Evolutionary conservation across 1,140 invertebrate species (phyloP).

Genomic region (Drosophila insularis): DNA sequence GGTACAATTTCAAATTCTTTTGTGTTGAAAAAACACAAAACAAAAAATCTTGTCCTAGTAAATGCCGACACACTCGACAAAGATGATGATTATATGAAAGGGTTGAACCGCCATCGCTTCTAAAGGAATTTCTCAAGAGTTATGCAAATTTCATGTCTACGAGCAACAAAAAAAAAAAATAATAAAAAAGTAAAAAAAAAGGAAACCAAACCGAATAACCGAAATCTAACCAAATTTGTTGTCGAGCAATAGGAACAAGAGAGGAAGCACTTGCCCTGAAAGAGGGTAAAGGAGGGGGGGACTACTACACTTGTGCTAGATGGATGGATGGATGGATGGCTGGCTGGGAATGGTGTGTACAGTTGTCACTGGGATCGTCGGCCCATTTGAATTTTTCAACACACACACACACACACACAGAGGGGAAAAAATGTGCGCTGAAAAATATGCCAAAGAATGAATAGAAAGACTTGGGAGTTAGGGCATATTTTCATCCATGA

Average conservation of each 20-base stretch:
- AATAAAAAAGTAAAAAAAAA: neutral
- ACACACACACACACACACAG: constrained; percentile 20
- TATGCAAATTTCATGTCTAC: constrained; percentile 44
- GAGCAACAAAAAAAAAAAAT: constrained; percentile 21
- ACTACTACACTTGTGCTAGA: constrained; percentile 37
- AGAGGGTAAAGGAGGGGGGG: neutral
- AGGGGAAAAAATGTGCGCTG: constrained; percentile 14
- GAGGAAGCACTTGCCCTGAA: constrained; percentile 29
- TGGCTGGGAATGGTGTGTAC: constrained; percentile 24
- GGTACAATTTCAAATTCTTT: constrained; percentile 35
- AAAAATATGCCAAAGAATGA: constrained; percentile 28
- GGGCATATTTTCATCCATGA: constrained; percentile 39
- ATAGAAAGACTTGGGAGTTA: neutral
- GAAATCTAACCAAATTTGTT: constrained; percentile 46
- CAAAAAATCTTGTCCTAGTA: constrained; percentile 6
- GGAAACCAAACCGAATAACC: constrained; percentile 3
- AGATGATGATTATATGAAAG: constrained; percentile 14
- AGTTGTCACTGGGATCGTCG: constrained; percentile 36
- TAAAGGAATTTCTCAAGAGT: constrained; percentile 57
- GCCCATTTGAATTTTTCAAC: constrained; percentile 46
- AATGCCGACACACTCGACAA: constrained; percentile 53
- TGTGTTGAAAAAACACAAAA: neutral
- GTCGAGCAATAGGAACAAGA: constrained; percentile 25
- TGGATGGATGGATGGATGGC: neutral
- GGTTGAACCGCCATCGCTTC: constrained; percentile 21